Conservation (phyloP, 2,797 vertebrate species). For the Cynodonichthys magdalenae region DNA sequence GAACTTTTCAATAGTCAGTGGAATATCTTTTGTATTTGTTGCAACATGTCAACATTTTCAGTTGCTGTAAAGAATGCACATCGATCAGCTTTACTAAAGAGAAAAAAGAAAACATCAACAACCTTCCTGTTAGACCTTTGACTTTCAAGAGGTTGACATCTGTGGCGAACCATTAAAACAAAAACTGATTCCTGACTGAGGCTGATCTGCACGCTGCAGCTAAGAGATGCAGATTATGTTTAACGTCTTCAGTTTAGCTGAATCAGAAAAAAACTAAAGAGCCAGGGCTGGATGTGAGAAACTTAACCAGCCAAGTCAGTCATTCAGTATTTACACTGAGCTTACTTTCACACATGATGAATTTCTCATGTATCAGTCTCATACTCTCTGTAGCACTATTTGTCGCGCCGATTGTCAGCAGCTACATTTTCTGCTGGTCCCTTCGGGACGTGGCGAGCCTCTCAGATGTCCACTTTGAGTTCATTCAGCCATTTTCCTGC, state of each 20-base stretch:
- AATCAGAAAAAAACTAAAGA: conserved; percentile 49
- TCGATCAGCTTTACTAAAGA: conserved; percentile 36
- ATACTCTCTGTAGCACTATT: conserved; percentile 6
- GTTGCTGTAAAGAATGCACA: conserved; percentile 32
- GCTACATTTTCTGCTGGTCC: conserved; percentile 23
- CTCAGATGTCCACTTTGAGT: conserved; percentile 68
- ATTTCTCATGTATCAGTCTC: conserved; percentile 22
- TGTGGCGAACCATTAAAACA: conserved; percentile 32
- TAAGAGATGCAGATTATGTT: conserved; percentile 39
- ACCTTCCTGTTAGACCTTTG: conserved; percentile 33
- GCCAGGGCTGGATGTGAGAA: conserved; percentile 44
- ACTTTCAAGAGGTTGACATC: conserved; percentile 30
- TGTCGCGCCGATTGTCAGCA: conserved; percentile 33
- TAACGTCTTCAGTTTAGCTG: conserved; percentile 51
- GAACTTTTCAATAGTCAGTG: conserved; percentile 47
- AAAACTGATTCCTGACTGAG: conserved; percentile 8
- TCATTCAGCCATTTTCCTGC: conserved; percentile 66
- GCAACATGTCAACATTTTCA: conserved; percentile 30
- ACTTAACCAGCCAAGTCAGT: conserved; percentile 28
- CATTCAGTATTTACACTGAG: conserved; percentile 2
- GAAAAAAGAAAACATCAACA: conserved; percentile 53
- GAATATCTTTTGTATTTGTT: conserved; percentile 67
- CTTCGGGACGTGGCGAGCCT: conserved; percentile 34
- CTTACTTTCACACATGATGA: background rate
- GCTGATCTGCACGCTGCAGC: conserved; percentile 13